Evolutionary conservation across 2,888 invertebrate genomes (phyloP).

Genomic region (Harpagoxenus sublaevis): DNA sequence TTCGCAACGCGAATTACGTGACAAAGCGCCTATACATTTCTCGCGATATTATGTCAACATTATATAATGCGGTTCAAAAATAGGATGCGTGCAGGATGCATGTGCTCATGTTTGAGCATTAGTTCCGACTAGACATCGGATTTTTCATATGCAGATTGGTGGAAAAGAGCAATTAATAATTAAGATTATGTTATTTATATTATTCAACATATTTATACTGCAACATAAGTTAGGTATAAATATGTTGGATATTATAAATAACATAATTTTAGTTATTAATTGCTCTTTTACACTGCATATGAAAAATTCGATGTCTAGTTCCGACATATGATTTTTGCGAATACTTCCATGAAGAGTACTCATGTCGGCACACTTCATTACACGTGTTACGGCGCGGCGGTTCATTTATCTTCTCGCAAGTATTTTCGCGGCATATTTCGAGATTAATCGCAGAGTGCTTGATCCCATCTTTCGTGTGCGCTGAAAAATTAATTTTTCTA

Average conservation of each 20-base stretch:
- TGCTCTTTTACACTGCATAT: no score
- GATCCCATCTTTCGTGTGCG: background rate
- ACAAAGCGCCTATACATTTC: background rate
- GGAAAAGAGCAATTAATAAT: no score
- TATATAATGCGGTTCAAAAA: constrained; percentile 13
- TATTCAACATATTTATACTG: no score
- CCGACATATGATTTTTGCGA: constrained; percentile 3
- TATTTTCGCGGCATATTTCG: background rate
- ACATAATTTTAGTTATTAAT: no score
- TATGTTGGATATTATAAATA: no score
- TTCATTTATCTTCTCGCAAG: background rate
- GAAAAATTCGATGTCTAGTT: background rate
- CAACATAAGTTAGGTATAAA: no score
- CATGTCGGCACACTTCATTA: background rate
- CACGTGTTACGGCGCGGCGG: background rate
- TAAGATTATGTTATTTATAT: no score
- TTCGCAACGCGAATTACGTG: background rate
- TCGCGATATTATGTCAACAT: constrained; percentile 37
- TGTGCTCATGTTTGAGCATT: background rate
- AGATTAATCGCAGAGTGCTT: background rate
- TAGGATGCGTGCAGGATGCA: background rate
- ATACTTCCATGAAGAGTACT: background rate
- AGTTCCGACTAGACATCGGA: no score
- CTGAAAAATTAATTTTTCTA: background rate
- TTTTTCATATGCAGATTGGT: no score